phyloP scores from a whole-genome alignment of 2,888 invertebrate species.

The Harmothoe impar region DNA sequence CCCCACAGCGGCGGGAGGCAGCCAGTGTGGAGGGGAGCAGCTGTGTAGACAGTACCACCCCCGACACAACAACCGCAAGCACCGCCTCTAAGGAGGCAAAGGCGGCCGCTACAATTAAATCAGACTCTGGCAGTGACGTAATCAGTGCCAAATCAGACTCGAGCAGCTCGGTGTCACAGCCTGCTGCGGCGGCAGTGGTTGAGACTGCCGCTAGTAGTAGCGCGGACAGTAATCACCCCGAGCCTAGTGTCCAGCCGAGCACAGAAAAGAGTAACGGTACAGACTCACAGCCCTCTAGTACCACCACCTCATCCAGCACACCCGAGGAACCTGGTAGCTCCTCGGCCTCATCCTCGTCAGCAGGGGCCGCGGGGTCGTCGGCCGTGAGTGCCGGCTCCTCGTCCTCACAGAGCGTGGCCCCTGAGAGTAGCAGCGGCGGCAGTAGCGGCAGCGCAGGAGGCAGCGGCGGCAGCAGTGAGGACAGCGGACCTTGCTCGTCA shows the following conservation, averaged over 20 bases:
- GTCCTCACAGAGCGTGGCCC: slow-evolving; percentile 48
- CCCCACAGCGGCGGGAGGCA: background rate
- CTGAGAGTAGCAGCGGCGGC: background rate
- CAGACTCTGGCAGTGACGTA: background rate
- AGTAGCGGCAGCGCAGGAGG: background rate
- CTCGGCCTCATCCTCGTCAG: background rate
- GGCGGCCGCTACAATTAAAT: background rate
- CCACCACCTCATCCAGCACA: slow-evolving; percentile 12
- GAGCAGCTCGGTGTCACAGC: background rate
- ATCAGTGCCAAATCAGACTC: background rate
- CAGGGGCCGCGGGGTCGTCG: slow-evolving; percentile 4
- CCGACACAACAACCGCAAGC: background rate
- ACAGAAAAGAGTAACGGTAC: slow-evolving; percentile 1
- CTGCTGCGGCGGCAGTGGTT: background rate
- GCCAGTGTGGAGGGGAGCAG: slow-evolving; percentile 13
- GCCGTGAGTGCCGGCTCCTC: slow-evolving; percentile 27
- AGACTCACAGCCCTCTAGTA: slow-evolving; percentile 43
- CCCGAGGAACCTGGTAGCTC: background rate
- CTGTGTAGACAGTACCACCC: slow-evolving; percentile 50
- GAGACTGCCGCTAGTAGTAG: background rate
- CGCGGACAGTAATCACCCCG: background rate
- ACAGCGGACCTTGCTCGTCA: slow-evolving; percentile 34
- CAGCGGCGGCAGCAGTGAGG: slow-evolving; percentile 4
- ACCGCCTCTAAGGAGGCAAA: background rate
- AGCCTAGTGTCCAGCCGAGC: background rate